Evolutionary conservation across 2,888 invertebrate genomes (phyloP).

Genomic region (Paralinhomoeus sp.): DNA sequence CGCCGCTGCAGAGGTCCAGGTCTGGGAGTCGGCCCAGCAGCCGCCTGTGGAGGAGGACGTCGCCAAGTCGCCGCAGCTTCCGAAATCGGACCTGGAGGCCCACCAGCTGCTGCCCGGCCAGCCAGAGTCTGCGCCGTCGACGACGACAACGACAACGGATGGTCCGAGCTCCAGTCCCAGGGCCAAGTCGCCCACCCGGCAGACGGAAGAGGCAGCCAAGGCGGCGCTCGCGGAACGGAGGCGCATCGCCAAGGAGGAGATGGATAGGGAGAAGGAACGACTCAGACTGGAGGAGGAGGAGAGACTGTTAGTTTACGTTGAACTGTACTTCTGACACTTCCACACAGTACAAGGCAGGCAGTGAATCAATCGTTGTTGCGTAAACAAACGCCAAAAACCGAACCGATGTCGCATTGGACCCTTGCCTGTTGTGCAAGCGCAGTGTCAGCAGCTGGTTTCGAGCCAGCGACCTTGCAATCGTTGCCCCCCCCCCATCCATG

Average conservation of each 20-base stretch:
- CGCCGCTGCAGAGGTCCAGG: background rate
- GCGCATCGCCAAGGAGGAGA: background rate
- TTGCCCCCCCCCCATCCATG: too few relatives aligned
- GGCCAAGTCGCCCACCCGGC: background rate
- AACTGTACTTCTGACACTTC: too few relatives aligned
- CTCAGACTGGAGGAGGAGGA: background rate
- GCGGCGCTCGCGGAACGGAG: background rate
- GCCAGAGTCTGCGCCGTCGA: too few relatives aligned
- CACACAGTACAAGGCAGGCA: too few relatives aligned
- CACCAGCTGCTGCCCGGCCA: background rate
- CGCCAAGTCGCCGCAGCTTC: background rate
- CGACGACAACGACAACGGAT: too few relatives aligned
- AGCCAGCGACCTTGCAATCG: too few relatives aligned
- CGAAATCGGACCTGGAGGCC: background rate
- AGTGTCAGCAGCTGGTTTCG: too few relatives aligned
- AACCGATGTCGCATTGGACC: too few relatives aligned
- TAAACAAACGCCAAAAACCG: too few relatives aligned
- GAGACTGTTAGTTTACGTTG: too few relatives aligned
- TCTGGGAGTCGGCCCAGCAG: background rate
- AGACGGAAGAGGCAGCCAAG: background rate
- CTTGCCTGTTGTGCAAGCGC: too few relatives aligned
- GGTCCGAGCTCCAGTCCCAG: background rate
- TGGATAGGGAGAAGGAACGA: background rate
- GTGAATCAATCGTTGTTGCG: too few relatives aligned
- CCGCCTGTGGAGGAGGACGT: background rate